Percentiles rank a stretch among this genome's conserved stretches.
Conservation (phyloP, 2,888 invertebrate species). For the Drosophila parthenogenetica region DNA sequence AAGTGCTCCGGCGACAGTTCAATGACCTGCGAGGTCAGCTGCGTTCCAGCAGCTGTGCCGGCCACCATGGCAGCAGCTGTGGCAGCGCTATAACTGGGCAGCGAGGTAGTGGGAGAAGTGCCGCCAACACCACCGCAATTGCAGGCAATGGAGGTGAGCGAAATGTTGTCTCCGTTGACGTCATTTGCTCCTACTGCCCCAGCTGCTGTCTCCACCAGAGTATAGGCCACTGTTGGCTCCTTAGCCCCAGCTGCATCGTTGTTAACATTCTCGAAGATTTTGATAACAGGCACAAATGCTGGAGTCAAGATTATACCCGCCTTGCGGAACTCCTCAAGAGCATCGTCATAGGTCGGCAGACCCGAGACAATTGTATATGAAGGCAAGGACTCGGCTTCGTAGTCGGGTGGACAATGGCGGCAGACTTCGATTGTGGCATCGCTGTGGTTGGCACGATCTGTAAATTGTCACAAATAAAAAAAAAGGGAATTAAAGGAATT, state of each 20-base stretch:
- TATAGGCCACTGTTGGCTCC: conserved; percentile 67
- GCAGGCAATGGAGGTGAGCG: conserved; percentile 75
- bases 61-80: conserved; percentile 50
- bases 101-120: conserved; percentile 44
- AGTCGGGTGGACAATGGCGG: conserved; percentile 83
- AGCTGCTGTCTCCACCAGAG: conserved; percentile 59
- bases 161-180: conserved; percentile 69
- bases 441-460: conserved; percentile 85
- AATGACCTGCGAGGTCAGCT: conserved; percentile 75
- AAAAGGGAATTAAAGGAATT: neutral
- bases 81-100: conserved; percentile 69
- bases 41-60: conserved; percentile 37
- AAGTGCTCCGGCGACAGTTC: conserved; percentile 84
- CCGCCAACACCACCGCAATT: conserved; percentile 68
- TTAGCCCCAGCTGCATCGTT: conserved; percentile 46
- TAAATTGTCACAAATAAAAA: neutral
- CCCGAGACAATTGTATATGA: conserved; percentile 89
- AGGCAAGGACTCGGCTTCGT: conserved; percentile 87
- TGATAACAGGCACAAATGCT: conserved; percentile 81
- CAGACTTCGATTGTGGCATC: conserved; percentile 81
- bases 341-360: conserved; percentile 88
- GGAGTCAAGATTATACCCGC: conserved; percentile 83
- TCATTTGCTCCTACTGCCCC: conserved; percentile 10
- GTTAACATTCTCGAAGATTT: conserved; percentile 79
- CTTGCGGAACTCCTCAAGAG: conserved; percentile 87